Percentiles rank a stretch among this genome's conserved stretches.
These are phyloP conservation scores for Neoaliturus tenellus DNA, from an alignment of 2,888 invertebrate genomes.

Conservation along the genomic window DNA sequence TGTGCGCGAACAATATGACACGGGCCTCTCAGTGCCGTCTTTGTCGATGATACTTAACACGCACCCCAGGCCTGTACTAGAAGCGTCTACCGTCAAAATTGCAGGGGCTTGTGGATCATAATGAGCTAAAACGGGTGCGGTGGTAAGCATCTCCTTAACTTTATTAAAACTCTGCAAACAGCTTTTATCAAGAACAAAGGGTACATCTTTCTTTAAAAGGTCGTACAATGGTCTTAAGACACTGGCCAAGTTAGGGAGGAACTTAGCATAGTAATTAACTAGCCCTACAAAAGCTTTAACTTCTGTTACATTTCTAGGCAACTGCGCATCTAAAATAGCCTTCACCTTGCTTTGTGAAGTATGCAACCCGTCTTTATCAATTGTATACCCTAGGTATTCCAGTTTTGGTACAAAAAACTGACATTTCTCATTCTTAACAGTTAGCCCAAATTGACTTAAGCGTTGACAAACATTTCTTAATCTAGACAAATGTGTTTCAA, in stretches of 20 bases:
- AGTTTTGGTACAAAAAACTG: conserved; percentile 23
- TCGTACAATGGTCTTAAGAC: conserved; percentile 42
- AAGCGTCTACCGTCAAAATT: conserved; percentile 53
- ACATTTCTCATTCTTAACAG: conserved; percentile 44
- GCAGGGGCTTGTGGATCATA: conserved; percentile 42
- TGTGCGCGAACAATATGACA: conserved; percentile 51
- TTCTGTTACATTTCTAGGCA: conserved; percentile 62
- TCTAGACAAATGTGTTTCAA: conserved; percentile 10
- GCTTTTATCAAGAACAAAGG: neutral
- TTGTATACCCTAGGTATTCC: conserved; percentile 52
- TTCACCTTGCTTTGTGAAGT: conserved; percentile 60
- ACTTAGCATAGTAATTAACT: conserved; percentile 68
- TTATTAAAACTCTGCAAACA: neutral
- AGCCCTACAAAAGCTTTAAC: conserved; percentile 67
- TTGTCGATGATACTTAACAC: conserved; percentile 36
- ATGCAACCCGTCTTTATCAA: conserved; percentile 62
- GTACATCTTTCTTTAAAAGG: conserved; percentile 35
- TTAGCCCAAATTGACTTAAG: conserved; percentile 26
- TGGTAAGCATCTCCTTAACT: conserved; percentile 44
- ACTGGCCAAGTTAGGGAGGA: conserved; percentile 7
- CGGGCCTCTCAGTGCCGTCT: conserved; percentile 25
- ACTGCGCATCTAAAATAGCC: conserved; percentile 62
- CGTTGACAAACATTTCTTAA: conserved; percentile 41
- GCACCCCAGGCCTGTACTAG: conserved; percentile 51
- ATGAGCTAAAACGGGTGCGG: conserved; percentile 51